Conservation (phyloP, 2,113 vertebrate genomes). For the Ellobius talpinus region DNA sequence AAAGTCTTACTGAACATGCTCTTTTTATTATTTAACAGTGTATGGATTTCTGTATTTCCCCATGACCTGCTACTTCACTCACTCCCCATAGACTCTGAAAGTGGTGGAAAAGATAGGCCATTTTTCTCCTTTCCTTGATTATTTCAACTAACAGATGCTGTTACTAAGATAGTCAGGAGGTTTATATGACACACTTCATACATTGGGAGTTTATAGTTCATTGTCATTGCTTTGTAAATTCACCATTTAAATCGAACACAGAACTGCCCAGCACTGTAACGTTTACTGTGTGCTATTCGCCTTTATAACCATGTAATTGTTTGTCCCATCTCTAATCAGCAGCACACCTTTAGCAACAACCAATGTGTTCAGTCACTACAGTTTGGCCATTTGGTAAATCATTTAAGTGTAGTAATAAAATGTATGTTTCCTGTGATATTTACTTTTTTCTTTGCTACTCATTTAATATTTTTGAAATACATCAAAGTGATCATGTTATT, state of each 20-base stretch:
- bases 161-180: not conserved
- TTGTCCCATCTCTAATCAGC: not conserved
- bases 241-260: too few species aligned
- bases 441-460: not conserved
- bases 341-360: not conserved
- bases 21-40: slow-evolving; percentile 7
- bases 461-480: not conserved
- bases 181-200: not conserved
- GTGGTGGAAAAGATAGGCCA: not conserved
- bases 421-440: not conserved
- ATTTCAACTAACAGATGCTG: not conserved
- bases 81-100: not conserved
- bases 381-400: not conserved
- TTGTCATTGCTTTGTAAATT: not conserved
- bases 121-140: not conserved
- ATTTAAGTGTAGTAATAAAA: not conserved
- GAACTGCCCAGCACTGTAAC: not conserved
- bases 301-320: not conserved
- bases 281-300: not conserved
- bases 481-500: not conserved
- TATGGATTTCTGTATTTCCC: not conserved
- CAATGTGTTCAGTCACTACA: not conserved
- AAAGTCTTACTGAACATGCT: not conserved
- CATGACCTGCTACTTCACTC: not conserved
- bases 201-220: not conserved